These are phyloP conservation scores for Xenus cinereus DNA, from an alignment of 2,113 vertebrate species.

Conservation along the genomic window DNA sequence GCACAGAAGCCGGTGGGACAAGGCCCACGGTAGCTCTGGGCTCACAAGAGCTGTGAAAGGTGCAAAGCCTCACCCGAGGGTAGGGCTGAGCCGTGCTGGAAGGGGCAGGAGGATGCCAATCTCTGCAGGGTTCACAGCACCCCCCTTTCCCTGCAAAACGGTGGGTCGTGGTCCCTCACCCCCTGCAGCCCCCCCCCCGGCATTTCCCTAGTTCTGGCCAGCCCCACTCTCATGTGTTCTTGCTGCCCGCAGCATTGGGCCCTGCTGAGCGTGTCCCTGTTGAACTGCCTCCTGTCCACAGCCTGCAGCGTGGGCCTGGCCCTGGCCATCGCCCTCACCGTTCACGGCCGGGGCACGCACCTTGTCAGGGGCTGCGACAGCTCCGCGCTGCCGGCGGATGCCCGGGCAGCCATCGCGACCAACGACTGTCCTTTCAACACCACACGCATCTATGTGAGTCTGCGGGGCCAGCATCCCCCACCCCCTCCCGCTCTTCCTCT, in stretches of 20 bases:
- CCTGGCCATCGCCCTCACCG: conserved; percentile 82
- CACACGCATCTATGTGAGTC: conserved; percentile 91
- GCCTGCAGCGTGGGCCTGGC: conserved; percentile 85
- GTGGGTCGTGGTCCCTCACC: fast-evolving
- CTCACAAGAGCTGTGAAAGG: fast-evolving
- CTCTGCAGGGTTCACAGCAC: background rate
- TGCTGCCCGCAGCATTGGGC: conserved; percentile 79
- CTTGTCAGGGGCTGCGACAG: conserved; percentile 86
- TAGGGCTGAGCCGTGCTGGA: background rate
- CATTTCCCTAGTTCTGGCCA: too few relatives aligned
- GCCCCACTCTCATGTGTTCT: background rate
- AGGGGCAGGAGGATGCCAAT: background rate
- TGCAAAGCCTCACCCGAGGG: fast-evolving
- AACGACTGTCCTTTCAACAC: conserved; percentile 89
- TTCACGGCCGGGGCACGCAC: conserved; percentile 74
- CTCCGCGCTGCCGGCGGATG: conserved; percentile 70
- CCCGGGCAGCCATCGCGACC: conserved; percentile 70
- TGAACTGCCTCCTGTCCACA: conserved; percentile 82
- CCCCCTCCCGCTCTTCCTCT: too few relatives aligned
- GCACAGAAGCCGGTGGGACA: background rate
- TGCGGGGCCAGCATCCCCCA: fast-evolving
- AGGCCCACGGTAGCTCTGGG: too few relatives aligned
- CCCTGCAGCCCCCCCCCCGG: fast-evolving
- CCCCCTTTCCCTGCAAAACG: fast-evolving
- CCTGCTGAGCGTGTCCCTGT: conserved; percentile 75